phyloP scores from a whole-genome alignment of 2,888 invertebrate genomes.

The Dastarcus helophoroides region DNA sequence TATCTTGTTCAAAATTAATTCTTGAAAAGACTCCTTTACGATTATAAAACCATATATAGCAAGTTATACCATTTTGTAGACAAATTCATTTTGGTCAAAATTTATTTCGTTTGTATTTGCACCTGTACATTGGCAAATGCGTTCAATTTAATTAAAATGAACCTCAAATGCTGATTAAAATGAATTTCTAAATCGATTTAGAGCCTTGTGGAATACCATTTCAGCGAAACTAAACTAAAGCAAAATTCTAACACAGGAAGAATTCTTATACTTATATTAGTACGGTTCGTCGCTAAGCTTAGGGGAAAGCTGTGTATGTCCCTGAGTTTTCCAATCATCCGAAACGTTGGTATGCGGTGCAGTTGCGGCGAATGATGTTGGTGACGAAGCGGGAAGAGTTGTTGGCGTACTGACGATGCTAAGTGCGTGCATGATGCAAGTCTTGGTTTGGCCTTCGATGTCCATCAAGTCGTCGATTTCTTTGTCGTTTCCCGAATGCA shows the following conservation, averaged over 20 bases:
- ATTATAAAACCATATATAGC: too few species aligned
- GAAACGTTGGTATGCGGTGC: conserved; percentile 30
- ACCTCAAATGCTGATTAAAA: too few species aligned
- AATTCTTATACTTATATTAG: neutral
- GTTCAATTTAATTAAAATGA: too few species aligned
- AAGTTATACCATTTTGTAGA: too few species aligned
- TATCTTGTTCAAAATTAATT: too few species aligned
- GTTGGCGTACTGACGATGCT: conserved; percentile 41
- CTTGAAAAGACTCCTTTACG: too few species aligned
- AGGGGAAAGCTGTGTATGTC: conserved; percentile 21
- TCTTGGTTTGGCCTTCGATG: conserved; percentile 38
- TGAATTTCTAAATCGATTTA: too few species aligned
- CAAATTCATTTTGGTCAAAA: too few species aligned
- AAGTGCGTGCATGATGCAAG: conserved; percentile 44
- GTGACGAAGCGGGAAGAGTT: conserved; percentile 28
- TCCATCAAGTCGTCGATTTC: conserved; percentile 43
- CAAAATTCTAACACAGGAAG: neutral
- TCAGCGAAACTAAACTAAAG: neutral
- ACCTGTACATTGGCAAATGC: too few species aligned
- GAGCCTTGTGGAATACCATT: too few species aligned
- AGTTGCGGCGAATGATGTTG: conserved; percentile 32
- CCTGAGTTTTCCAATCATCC: conserved; percentile 32
- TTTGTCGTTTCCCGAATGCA: conserved; percentile 43
- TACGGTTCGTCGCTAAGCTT: conserved; percentile 1
- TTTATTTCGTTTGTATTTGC: too few species aligned